Conservation (phyloP, 2,113 vertebrate genomes). For the Salvelinus alpinus region DNA sequence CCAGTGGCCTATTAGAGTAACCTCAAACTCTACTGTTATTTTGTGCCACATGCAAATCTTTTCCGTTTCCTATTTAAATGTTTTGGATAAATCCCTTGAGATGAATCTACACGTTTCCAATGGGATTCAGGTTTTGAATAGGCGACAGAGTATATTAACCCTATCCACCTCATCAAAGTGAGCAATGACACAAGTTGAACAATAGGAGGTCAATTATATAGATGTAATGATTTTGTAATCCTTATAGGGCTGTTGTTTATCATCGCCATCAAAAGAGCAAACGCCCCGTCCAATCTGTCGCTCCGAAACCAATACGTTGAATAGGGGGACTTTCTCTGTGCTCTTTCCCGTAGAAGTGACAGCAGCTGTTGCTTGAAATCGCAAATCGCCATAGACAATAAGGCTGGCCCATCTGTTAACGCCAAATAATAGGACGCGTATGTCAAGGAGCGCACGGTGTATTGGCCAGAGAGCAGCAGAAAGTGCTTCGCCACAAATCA, state of each 20-base stretch:
- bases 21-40: too few relatives aligned
- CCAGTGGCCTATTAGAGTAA: too few relatives aligned
- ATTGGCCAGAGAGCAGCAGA: conserved; percentile 78
- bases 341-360: conserved; percentile 76
- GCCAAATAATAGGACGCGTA: conserved; percentile 87
- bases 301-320: conserved; percentile 59
- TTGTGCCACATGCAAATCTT: too few relatives aligned
- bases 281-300: conserved; percentile 73
- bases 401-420: conserved; percentile 92
- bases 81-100: too few relatives aligned
- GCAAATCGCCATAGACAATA: conserved; percentile 80
- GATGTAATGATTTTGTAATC: conserved; percentile 81
- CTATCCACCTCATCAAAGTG: conserved; percentile 6
- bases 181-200: conserved; percentile 61
- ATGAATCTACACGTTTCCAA: too few relatives aligned
- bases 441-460: conserved; percentile 87
- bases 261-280: conserved; percentile 75
- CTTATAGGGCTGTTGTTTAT: conserved; percentile 66
- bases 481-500: conserved; percentile 79
- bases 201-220: conserved; percentile 69
- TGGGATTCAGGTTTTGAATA: too few relatives aligned
- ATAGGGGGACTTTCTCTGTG: conserved; percentile 56
- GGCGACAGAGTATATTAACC: background rate
- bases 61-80: too few relatives aligned
- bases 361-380: conserved; percentile 95